Percentiles rank a stretch among this genome's conserved stretches.
phyloP scores from a whole-genome alignment of 2,797 vertebrate species.

The Euthynnus affinis region DNA sequence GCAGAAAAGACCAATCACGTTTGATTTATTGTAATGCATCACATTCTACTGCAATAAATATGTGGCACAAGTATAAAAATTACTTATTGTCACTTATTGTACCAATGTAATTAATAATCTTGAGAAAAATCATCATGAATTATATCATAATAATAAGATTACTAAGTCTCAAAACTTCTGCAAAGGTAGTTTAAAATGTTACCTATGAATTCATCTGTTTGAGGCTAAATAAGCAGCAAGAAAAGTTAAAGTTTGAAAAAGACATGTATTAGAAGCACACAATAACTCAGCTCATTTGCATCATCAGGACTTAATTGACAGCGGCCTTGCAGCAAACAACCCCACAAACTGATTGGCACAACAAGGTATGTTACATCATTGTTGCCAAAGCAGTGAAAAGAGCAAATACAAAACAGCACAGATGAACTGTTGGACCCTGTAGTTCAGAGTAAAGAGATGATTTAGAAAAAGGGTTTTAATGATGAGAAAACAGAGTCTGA shows the following conservation, averaged over 20 bases:
- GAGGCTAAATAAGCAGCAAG: neutral
- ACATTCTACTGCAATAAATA: neutral
- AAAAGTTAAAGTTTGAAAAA: neutral
- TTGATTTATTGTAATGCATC: neutral
- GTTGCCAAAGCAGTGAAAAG: slow-evolving; percentile 1
- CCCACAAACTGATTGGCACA: neutral
- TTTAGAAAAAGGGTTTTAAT: neutral
- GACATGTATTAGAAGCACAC: neutral
- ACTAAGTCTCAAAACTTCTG: too few species aligned
- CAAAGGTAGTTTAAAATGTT: neutral
- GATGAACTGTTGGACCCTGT: neutral
- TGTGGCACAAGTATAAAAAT: neutral
- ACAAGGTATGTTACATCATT: neutral
- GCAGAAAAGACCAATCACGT: neutral
- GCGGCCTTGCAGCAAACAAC: neutral
- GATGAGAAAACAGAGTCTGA: slow-evolving; percentile 12
- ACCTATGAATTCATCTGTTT: neutral
- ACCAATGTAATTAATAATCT: neutral
- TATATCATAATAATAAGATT: neutral
- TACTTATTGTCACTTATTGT: neutral
- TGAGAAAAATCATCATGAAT: neutral
- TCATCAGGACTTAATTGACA: neutral
- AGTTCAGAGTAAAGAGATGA: neutral
- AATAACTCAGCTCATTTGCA: neutral
- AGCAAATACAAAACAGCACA: neutral